These are phyloP conservation scores for Ochropleura leucogaster DNA, from an alignment of 2,888 invertebrate genomes.

Conservation along the genomic window DNA sequence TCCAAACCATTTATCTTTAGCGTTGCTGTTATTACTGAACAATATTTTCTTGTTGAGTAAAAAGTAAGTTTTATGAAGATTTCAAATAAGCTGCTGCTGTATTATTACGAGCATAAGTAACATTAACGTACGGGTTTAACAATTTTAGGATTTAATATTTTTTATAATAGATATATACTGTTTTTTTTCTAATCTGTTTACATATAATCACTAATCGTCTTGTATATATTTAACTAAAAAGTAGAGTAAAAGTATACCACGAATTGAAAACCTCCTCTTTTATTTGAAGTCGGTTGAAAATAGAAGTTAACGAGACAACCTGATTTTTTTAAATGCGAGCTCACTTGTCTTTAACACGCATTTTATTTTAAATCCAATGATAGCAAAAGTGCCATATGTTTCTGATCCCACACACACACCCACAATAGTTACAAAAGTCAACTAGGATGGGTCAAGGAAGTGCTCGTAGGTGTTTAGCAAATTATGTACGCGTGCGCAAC, in stretches of 20 bases:
- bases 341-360: neutral
- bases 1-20: conserved; percentile 53
- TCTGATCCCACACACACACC: conserved; percentile 5
- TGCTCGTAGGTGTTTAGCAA: conserved; percentile 39
- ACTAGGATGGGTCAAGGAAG: conserved; percentile 53
- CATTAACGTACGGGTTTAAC: too few species aligned
- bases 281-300: too few species aligned
- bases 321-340: neutral
- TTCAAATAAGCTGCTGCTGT: conserved; percentile 9
- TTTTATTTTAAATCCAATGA: neutral
- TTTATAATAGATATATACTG: neutral
- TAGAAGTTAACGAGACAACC: neutral
- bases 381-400: neutral
- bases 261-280: too few species aligned
- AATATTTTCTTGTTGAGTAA: conserved; percentile 36
- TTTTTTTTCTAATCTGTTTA: neutral
- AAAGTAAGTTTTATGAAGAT: conserved; percentile 20
- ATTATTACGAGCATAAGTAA: conserved; percentile 2
- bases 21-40: conserved; percentile 28
- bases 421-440: conserved; percentile 48
- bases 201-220: neutral
- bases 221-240: too few species aligned
- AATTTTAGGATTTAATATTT: too few species aligned
- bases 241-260: too few species aligned
- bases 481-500: conserved; percentile 28